phyloP scores from a whole-genome alignment of 2,113 vertebrate species.

The Halichoeres trimaculatus region DNA sequence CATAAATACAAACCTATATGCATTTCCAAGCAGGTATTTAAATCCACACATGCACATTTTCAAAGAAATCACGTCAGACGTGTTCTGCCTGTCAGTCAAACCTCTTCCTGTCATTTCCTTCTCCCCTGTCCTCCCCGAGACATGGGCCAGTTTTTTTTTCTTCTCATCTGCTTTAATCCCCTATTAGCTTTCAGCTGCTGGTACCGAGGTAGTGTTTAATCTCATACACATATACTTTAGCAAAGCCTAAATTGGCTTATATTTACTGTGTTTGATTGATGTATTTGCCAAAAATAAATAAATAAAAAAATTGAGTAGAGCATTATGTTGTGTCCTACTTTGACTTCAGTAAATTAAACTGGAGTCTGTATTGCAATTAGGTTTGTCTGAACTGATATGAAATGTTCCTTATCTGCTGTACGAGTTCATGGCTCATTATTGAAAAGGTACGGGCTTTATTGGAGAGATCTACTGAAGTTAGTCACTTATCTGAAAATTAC shows the following conservation, averaged over 20 bases:
- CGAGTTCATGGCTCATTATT: not conserved
- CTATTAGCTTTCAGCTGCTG: constrained; percentile 52
- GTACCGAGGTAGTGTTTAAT: constrained; percentile 43
- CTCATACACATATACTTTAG: constrained; percentile 31
- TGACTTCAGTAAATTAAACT: not conserved
- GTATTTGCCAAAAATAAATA: constrained; percentile 21
- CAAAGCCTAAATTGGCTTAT: constrained; percentile 17
- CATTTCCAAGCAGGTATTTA: constrained; percentile 10
- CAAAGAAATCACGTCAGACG: constrained; percentile 16
- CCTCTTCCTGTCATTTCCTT: constrained; percentile 41
- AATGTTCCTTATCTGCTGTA: not conserved
- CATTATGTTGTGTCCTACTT: constrained; percentile 8
- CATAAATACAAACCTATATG: constrained; percentile 48
- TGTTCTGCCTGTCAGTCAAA: constrained; percentile 53
- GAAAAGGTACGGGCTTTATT: not conserved
- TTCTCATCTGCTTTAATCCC: constrained; percentile 58
- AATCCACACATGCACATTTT: constrained; percentile 6
- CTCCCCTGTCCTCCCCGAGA: constrained; percentile 32
- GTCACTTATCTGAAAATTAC: not conserved
- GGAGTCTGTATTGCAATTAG: not conserved
- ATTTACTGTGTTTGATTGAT: constrained; percentile 37
- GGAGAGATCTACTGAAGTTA: not conserved
- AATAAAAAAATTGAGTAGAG: constrained; percentile 1
- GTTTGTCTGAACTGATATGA: not conserved
- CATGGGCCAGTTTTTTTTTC: constrained; percentile 44